Conservation (phyloP, 1,140 invertebrate genomes). For the Danaus plexippus region DNA sequence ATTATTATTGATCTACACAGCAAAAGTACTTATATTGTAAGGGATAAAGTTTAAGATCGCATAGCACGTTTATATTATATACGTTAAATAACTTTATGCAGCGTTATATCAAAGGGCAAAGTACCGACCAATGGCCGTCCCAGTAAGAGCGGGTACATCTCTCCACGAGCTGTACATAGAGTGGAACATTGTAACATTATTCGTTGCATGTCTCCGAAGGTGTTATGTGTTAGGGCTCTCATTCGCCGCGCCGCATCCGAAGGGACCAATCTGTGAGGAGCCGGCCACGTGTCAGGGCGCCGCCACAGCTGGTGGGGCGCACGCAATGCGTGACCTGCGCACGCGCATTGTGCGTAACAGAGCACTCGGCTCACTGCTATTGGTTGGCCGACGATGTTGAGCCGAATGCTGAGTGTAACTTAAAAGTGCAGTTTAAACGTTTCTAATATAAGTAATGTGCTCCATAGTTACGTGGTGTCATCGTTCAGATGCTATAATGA, state of each 20-base stretch:
- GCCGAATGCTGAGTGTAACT: not conserved
- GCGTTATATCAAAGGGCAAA: too few relatives aligned
- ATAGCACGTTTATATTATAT: too few relatives aligned
- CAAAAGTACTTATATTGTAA: too few relatives aligned
- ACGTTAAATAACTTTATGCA: too few relatives aligned
- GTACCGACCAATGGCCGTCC: too few relatives aligned
- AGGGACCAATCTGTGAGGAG: conserved; percentile 58
- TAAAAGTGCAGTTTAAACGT: not conserved
- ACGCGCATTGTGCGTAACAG: conserved; percentile 20
- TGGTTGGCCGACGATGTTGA: not conserved
- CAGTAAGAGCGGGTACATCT: too few relatives aligned
- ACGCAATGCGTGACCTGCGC: conserved; percentile 49
- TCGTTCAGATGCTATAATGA: not conserved
- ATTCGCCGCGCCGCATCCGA: conserved; percentile 35
- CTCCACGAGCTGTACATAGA: too few relatives aligned
- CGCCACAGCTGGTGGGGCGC: conserved; percentile 45
- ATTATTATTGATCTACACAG: too few relatives aligned
- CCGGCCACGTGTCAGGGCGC: conserved; percentile 44
- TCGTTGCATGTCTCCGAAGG: conserved; percentile 22
- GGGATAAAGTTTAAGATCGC: too few relatives aligned
- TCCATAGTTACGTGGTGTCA: not conserved
- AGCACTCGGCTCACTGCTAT: conserved; percentile 12
- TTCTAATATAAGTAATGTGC: conserved; percentile 6
- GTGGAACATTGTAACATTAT: conserved; percentile 15
- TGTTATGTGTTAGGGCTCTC: conserved; percentile 29